phyloP scores from a whole-genome alignment of 2,113 vertebrate species.

The Tiliqua scincoides region DNA sequence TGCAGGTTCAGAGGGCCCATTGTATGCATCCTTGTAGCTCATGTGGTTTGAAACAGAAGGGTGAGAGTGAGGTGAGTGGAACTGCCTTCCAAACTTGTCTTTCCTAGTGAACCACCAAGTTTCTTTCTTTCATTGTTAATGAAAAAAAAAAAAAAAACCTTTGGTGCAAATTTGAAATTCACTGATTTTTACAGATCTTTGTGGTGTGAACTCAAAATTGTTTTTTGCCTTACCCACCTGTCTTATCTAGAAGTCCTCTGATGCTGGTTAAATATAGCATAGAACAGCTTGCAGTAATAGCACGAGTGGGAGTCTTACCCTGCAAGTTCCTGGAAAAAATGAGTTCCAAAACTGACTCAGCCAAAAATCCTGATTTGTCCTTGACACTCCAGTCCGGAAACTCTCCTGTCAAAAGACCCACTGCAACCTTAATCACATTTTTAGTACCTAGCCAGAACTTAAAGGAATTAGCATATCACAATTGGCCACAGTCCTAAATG shows the following conservation, averaged over 20 bases:
- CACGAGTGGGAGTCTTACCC: background rate
- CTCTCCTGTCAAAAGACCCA: background rate
- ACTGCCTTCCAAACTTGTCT: background rate
- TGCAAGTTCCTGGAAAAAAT: accelerated
- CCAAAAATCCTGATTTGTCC: background rate
- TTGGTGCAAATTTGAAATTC: background rate
- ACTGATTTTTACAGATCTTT: background rate
- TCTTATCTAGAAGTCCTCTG: background rate
- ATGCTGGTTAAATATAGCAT: background rate
- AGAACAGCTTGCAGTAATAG: background rate
- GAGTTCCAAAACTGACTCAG: background rate
- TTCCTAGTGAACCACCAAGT: background rate
- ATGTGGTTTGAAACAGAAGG: background rate
- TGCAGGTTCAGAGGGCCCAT: too few relatives aligned
- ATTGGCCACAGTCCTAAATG: background rate
- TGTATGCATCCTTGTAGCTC: background rate
- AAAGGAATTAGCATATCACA: accelerated
- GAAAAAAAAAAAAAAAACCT: too few relatives aligned
- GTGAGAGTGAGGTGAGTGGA: too few relatives aligned
- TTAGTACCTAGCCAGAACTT: background rate
- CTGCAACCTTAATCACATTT: background rate
- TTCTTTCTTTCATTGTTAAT: background rate
- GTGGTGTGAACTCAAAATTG: background rate
- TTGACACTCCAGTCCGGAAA: background rate
- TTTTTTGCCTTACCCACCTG: background rate